A percentile compares a stretch with the other conserved stretches of the same genome.
These are phyloP conservation scores for Epinephelus lanceolatus DNA, from an alignment of 2,113 vertebrate genomes.

Conservation along the genomic window DNA sequence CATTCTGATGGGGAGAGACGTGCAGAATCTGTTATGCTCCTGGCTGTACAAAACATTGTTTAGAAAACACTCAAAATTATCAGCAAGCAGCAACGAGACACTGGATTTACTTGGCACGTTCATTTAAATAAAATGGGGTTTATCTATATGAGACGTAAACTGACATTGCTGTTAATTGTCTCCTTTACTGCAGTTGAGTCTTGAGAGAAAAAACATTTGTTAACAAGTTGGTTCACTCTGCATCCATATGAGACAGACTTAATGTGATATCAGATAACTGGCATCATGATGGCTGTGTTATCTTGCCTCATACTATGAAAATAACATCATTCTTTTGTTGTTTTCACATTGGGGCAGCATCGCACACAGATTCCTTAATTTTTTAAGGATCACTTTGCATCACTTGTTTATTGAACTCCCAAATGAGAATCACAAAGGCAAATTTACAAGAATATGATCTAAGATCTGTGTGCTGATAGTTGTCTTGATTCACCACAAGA, in stretches of 20 bases:
- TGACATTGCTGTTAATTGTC: conserved; percentile 63
- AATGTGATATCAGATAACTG: conserved; percentile 47
- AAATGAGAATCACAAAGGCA: background rate
- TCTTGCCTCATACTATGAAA: conserved; percentile 4
- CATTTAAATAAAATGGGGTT: conserved; percentile 66
- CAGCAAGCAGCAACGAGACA: conserved; percentile 66
- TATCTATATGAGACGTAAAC: conserved; percentile 60
- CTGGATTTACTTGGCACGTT: conserved; percentile 64
- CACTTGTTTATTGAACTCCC: background rate
- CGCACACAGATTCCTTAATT: background rate
- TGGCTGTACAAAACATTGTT: conserved; percentile 66
- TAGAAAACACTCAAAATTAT: conserved; percentile 72
- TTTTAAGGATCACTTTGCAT: background rate
- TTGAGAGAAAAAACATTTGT: conserved; percentile 44
- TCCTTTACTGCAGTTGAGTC: conserved; percentile 56
- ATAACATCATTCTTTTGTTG: background rate
- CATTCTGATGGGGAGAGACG: conserved; percentile 63
- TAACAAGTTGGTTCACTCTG: conserved; percentile 20
- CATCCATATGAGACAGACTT: background rate
- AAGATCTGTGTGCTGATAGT: background rate
- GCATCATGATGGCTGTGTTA: conserved; percentile 17
- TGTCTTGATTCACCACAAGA: background rate
- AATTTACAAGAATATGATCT: background rate
- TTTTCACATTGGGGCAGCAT: conserved; percentile 4
- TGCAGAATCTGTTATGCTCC: conserved; percentile 58